phyloP scores from a whole-genome alignment of 2,888 invertebrate species.

The Odontomyia ornata region DNA sequence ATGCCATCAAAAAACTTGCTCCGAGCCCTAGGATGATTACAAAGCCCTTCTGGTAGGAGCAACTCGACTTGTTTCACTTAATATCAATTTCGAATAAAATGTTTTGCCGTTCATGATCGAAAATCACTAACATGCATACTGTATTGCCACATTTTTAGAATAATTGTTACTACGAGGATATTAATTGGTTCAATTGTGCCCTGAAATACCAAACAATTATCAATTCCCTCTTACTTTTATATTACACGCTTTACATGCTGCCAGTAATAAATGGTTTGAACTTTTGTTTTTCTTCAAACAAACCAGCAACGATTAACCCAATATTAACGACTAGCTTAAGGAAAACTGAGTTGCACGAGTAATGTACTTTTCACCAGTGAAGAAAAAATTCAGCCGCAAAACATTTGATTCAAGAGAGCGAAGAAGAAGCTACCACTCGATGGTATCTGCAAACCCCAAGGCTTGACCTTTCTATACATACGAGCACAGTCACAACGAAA shows the following conservation, averaged over 20 bases:
- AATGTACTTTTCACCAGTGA: neutral
- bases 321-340: neutral
- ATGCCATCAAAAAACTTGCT: no score
- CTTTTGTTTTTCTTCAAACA: neutral
- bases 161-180: neutral
- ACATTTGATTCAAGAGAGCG: neutral
- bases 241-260: conserved; percentile 11
- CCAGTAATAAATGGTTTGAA: neutral
- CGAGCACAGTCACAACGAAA: conserved; percentile 44
- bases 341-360: conserved; percentile 8
- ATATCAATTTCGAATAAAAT: no score
- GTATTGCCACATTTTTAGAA: no score
- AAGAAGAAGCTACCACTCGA: conserved; percentile 2
- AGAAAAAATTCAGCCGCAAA: neutral
- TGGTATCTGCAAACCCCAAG: neutral
- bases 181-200: conserved; percentile 15
- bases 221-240: conserved; percentile 10
- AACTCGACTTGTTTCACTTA: no score
- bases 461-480: conserved; percentile 46
- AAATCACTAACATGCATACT: no score
- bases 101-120: no score
- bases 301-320: neutral
- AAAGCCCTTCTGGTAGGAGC: no score
- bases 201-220: conserved; percentile 21
- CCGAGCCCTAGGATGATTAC: no score